Evolutionary conservation across 2,888 invertebrate genomes (phyloP), one percentile per base, ranked within the genome.

Genomic region (Orgyia antiqua): DNA sequence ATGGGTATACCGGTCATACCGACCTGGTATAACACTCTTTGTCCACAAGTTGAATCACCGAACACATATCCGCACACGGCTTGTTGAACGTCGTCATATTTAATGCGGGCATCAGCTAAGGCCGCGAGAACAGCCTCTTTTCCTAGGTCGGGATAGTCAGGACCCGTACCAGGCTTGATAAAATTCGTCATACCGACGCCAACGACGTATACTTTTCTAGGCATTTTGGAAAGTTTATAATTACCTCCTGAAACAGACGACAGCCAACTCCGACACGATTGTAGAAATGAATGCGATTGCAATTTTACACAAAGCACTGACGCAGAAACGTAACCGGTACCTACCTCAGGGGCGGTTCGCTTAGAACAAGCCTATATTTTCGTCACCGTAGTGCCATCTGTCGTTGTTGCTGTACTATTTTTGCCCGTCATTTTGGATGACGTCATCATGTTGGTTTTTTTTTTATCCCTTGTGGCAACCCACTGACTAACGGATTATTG

Each of bases 141-240:
- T 9, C 94, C 98, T 90, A 98, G 92, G 51, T 97, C 93, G 0
- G 99, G 98, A 71, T 99, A 99, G 74, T 99, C 98, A 57, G 92
- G 91, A 51, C 93, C 89, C 29, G 92, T 88, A 29, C 94, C 97
- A 26, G 99, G 99, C 77, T 98, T 99, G 63, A 96, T 94, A 82
- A 99, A 99, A 90, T 97, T 97, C 42, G 98, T 98, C 98, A 98
- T 98, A 44, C 98, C 98, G 51, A 98, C 97, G 45, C 98, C 98
- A 58, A 98, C 90, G 31, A 98, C 96, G 77, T 90, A 98, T 30
- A 97, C 96, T 77, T 89, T 87, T 67, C 67, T 79, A 77, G 70
- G 60, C 84, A 86, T 86, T 74, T 65, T 77, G 55, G 42, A 58
- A 57, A 56, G 51, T 41, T 57, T 48, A 75, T 77, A 78, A 61